Evolutionary conservation across 2,888 invertebrate genomes (phyloP).

Genomic region (Acanthopleura granulata): DNA sequence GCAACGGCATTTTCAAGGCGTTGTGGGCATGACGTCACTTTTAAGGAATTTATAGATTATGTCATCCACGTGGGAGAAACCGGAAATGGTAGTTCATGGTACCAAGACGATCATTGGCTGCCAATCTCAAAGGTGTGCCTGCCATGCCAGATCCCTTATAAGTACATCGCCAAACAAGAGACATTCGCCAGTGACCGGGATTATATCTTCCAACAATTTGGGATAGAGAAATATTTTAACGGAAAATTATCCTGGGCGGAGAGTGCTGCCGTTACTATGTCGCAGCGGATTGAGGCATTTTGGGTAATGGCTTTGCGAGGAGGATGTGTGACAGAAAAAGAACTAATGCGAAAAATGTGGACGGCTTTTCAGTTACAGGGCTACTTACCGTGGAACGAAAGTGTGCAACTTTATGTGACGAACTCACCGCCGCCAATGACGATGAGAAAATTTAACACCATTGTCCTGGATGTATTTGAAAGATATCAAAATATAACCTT

Average conservation of each 20-base stretch:
- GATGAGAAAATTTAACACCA: not conserved
- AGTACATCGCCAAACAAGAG: constrained; percentile 41
- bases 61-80: constrained; percentile 26
- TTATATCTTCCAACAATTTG: constrained; percentile 27
- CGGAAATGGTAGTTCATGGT: not conserved
- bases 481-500: not conserved
- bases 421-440: not conserved
- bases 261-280: not conserved
- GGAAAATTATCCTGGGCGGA: not conserved
- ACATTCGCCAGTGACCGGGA: constrained; percentile 38
- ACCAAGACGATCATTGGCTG: constrained; percentile 43
- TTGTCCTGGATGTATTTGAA: not conserved
- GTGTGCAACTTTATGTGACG: not conserved
- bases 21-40: constrained; percentile 48
- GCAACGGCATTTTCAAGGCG: constrained; percentile 13
- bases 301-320: not conserved
- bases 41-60: constrained; percentile 38
- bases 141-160: constrained; percentile 38
- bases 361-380: constrained; percentile 10
- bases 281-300: not conserved
- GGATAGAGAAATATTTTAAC: not conserved
- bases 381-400: not conserved
- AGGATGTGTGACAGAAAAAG: not conserved
- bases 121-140: constrained; percentile 43
- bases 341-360: not conserved